phyloP scores from a whole-genome alignment of 2,888 invertebrate species.

The Nomada ferruginata region DNA sequence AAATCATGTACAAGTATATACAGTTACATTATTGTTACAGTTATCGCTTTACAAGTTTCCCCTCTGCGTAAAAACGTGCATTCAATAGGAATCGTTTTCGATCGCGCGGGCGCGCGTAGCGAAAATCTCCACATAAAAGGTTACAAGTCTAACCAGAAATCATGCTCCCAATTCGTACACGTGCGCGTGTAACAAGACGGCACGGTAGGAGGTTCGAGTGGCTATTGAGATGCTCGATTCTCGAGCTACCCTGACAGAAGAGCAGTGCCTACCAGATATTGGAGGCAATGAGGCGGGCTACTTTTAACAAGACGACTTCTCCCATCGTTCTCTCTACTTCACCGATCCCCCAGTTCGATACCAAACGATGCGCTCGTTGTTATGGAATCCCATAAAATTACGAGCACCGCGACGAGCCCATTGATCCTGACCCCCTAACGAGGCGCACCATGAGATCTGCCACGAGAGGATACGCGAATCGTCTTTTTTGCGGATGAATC shows the following conservation, averaged over 20 bases:
- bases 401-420: constrained; percentile 75
- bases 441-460: constrained; percentile 58
- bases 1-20: too few species aligned
- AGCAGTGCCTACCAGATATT: constrained; percentile 79
- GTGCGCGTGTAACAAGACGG: constrained; percentile 72
- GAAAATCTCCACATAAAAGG: constrained; percentile 28
- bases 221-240: constrained; percentile 81
- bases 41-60: too few species aligned
- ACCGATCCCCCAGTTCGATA: constrained; percentile 66
- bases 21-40: too few species aligned
- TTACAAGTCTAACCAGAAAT: constrained; percentile 43
- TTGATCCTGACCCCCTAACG: constrained; percentile 80
- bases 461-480: constrained; percentile 65
- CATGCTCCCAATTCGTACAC: constrained; percentile 46
- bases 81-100: not conserved
- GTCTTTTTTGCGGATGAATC: constrained; percentile 67
- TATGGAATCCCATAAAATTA: constrained; percentile 76
- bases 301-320: constrained; percentile 83
- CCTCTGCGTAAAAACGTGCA: too few species aligned
- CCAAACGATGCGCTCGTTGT: constrained; percentile 72
- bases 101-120: not conserved
- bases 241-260: constrained; percentile 73
- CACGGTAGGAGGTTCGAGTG: constrained; percentile 73
- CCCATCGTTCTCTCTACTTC: constrained; percentile 49
- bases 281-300: constrained; percentile 84